These are phyloP conservation scores for Tetramorium parvispinum DNA, from an alignment of 1,140 invertebrate genomes.

Conservation along the genomic window DNA sequence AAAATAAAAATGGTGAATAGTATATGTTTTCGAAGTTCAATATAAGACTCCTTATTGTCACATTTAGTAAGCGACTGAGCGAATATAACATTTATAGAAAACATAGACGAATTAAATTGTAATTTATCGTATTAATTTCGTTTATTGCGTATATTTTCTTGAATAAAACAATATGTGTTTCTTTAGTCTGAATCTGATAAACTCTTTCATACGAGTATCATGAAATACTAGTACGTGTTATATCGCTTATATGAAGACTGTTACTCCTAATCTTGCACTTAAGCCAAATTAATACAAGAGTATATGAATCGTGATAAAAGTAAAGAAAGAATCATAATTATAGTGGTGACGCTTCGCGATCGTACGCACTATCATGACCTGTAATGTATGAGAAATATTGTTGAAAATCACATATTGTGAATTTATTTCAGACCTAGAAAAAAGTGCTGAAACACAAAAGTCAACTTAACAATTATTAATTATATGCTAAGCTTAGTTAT, in stretches of 20 bases:
- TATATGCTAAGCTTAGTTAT: conserved; percentile 15
- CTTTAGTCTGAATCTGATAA: background rate
- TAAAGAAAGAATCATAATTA: background rate
- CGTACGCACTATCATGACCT: background rate
- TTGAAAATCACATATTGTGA: conserved; percentile 20
- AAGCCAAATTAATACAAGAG: background rate
- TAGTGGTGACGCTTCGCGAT: conserved; percentile 18
- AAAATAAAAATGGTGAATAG: no score
- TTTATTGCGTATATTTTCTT: background rate
- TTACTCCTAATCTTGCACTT: conserved; percentile 5
- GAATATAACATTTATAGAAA: no score
- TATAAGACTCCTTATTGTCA: no score
- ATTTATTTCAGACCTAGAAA: conserved; percentile 4
- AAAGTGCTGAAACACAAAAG: conserved; percentile 22
- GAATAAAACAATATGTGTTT: background rate
- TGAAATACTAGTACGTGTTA: background rate
- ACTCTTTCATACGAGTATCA: background rate
- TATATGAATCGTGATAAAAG: background rate
- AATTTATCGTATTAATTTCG: background rate
- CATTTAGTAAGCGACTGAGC: no score
- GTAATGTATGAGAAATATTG: background rate
- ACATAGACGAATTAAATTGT: background rate
- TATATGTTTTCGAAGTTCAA: no score
- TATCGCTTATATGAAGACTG: conserved; percentile 9
- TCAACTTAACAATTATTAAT: conserved; percentile 17